Percentiles rank a stretch among this genome's conserved stretches.
Conservation (phyloP, 2,888 invertebrate species). For the Colletes collaris region DNA sequence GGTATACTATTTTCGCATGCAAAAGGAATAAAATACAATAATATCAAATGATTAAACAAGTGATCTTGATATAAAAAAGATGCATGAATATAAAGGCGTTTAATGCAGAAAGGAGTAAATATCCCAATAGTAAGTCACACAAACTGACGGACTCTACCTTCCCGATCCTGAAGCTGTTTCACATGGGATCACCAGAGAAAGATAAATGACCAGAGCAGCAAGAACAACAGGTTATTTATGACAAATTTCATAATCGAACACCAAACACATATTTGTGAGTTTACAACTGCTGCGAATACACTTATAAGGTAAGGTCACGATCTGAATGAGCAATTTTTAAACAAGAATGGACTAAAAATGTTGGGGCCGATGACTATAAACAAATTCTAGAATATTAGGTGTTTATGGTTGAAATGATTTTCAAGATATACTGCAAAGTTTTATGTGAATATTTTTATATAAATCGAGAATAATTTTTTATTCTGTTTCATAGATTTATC, state of each 20-base stretch:
- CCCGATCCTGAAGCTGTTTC: constrained; percentile 88
- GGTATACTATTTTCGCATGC: constrained; percentile 57
- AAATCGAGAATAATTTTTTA: neutral
- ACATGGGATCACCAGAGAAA: constrained; percentile 67
- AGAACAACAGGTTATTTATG: constrained; percentile 64
- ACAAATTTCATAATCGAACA: constrained; percentile 20
- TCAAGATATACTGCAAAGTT: too few relatives aligned
- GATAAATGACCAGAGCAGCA: constrained; percentile 78
- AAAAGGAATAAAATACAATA: constrained; percentile 53
- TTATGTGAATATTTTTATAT: neutral
- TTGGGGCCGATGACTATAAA: too few relatives aligned
- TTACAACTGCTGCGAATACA: constrained; percentile 2
- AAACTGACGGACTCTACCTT: constrained; percentile 90
- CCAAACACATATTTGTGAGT: constrained; percentile 17
- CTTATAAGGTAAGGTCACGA: too few relatives aligned
- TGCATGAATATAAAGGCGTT: constrained; percentile 80
- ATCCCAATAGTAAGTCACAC: constrained; percentile 82
- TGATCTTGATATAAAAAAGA: constrained; percentile 66
- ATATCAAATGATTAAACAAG: constrained; percentile 62
- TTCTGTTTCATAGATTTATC: neutral
- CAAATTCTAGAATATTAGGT: too few relatives aligned
- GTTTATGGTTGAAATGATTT: too few relatives aligned
- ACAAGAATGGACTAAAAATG: too few relatives aligned
- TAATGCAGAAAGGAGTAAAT: constrained; percentile 80
- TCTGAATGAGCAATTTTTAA: too few relatives aligned